Percentiles rank a stretch among this genome's conserved stretches.
These are phyloP conservation scores for Chaitophorus viminalis DNA, from an alignment of 2,888 invertebrate genomes.

Conservation along the genomic window DNA sequence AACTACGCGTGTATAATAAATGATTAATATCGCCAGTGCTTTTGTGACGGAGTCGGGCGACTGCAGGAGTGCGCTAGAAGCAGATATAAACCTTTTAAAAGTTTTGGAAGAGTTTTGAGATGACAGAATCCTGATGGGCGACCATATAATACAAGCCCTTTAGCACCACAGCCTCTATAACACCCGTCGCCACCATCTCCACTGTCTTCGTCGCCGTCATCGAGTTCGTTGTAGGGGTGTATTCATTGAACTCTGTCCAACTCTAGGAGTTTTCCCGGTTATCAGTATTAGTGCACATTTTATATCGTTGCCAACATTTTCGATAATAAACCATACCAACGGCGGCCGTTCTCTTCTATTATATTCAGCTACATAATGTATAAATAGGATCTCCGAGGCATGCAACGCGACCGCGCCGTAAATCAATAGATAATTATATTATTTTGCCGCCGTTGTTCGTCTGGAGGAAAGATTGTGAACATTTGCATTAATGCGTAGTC, in stretches of 20 bases:
- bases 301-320: conserved; percentile 5
- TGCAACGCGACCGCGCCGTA: background rate
- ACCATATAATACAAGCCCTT: conserved; percentile 31
- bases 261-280: background rate
- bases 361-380: background rate
- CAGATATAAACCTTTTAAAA: conserved; percentile 50
- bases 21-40: conserved; percentile 40
- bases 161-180: background rate
- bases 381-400: background rate
- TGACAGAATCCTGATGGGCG: conserved; percentile 50
- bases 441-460: background rate
- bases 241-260: conserved; percentile 40
- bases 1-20: conserved; percentile 14
- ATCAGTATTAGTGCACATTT: conserved; percentile 17
- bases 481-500: background rate
- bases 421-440: background rate
- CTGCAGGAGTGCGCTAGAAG: background rate
- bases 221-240: background rate
- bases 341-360: background rate
- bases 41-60: background rate
- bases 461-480: background rate
- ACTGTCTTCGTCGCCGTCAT: background rate
- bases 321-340: background rate
- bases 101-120: conserved; percentile 51
- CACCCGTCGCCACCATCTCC: background rate